These are phyloP conservation scores for Drosophila mimica DNA, from an alignment of 2,888 invertebrate species.

Conservation along the genomic window DNA sequence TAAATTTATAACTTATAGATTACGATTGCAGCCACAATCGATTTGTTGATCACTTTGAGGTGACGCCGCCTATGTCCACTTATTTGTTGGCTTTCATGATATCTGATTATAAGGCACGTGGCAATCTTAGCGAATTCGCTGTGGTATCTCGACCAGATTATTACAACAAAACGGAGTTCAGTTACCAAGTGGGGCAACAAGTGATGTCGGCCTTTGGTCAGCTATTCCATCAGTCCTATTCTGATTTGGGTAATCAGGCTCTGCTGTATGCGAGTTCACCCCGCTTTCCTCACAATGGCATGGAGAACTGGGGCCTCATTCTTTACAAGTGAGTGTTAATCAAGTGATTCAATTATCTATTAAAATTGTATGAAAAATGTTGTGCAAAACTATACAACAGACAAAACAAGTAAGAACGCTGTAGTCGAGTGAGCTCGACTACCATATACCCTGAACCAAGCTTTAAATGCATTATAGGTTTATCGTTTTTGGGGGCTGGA, in stretches of 20 bases:
- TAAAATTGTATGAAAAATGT: no score
- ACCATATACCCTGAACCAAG: no score
- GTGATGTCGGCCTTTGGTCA: conserved; percentile 85
- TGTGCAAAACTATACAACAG: neutral
- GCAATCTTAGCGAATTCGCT: conserved; percentile 69
- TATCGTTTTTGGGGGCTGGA: no score
- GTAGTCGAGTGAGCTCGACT: no score
- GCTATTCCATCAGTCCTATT: conserved; percentile 90
- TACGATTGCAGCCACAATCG: conserved; percentile 52
- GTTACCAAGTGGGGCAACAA: conserved; percentile 83
- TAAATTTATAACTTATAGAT: neutral
- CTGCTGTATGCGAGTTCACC: conserved; percentile 92
- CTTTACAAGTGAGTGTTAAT: conserved; percentile 90
- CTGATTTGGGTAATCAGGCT: conserved; percentile 86
- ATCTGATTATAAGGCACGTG: conserved; percentile 85
- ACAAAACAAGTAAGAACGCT: no score
- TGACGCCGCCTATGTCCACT: conserved; percentile 89
- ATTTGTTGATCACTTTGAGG: conserved; percentile 71
- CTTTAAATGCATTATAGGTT: no score
- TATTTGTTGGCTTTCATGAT: conserved; percentile 94
- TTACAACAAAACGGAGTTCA: conserved; percentile 88
- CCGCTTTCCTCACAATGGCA: conserved; percentile 91
- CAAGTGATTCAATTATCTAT: neutral
- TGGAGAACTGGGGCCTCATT: conserved; percentile 96
- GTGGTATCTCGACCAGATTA: conserved; percentile 90